phyloP scores from a whole-genome alignment of 2,797 vertebrate genomes.

The Hemitrygon akajei region DNA sequence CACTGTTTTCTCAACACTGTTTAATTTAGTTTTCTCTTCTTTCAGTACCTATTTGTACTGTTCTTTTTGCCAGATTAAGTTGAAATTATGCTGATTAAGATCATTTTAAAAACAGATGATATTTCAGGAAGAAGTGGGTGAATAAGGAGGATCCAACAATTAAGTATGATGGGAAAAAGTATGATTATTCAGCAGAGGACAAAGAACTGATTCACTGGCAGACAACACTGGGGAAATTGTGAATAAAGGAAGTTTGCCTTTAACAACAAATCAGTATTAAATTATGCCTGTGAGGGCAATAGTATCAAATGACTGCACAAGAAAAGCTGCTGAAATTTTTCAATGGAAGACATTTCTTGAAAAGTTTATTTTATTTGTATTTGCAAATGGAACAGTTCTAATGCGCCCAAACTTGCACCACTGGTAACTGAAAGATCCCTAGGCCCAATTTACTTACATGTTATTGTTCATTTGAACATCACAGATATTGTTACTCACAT shows the following conservation, averaged over 20 bases:
- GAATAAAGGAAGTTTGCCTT: background rate
- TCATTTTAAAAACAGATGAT: background rate
- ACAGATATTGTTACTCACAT: background rate
- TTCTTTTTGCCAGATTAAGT: background rate
- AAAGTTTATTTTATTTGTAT: background rate
- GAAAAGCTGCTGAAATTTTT: background rate
- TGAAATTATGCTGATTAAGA: background rate
- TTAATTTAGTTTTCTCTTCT: background rate
- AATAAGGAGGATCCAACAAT: background rate
- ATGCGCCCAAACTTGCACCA: background rate
- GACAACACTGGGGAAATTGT: background rate
- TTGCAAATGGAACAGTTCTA: background rate
- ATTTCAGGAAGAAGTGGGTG: conserved; percentile 13
- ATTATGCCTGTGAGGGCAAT: background rate
- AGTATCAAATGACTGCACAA: background rate
- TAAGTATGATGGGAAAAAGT: background rate
- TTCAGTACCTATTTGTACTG: background rate
- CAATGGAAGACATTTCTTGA: background rate
- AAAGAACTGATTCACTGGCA: background rate
- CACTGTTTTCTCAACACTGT: background rate
- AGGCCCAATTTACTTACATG: background rate
- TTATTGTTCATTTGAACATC: background rate
- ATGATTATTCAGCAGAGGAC: background rate
- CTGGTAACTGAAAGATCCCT: background rate
- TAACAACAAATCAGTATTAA: background rate